Conservation (phyloP, 2,113 vertebrate species). For the Gymnarchus niloticus region DNA sequence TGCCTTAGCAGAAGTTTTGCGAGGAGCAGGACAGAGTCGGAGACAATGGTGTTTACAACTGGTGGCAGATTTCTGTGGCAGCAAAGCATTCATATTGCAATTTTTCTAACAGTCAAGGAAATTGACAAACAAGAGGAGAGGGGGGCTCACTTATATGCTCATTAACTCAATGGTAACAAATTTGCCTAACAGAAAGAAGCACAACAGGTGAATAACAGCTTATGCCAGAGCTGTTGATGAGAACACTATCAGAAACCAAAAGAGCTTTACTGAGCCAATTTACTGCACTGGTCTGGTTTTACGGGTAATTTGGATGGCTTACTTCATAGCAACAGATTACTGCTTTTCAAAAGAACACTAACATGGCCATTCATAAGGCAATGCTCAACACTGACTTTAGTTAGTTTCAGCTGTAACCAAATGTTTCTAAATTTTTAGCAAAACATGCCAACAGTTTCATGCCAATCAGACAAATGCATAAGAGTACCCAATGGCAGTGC, state of each 20-base stretch:
- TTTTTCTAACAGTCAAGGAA: no score
- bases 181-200: background rate
- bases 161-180: background rate
- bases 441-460: background rate
- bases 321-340: background rate
- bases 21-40: background rate
- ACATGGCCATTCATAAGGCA: background rate
- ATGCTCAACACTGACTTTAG: background rate
- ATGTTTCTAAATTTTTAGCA: no score
- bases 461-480: background rate
- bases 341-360: background rate
- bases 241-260: background rate
- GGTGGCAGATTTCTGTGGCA: background rate
- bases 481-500: background rate
- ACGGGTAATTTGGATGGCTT: background rate
- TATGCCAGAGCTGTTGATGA: background rate
- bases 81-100: background rate
- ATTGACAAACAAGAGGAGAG: background rate
- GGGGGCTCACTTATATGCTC: background rate
- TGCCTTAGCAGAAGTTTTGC: background rate
- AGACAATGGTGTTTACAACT: background rate
- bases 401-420: background rate
- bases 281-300: background rate
- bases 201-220: background rate
- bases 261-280: background rate